Conservation (phyloP, 2,797 vertebrate genomes). For the Characodon lateralis region DNA sequence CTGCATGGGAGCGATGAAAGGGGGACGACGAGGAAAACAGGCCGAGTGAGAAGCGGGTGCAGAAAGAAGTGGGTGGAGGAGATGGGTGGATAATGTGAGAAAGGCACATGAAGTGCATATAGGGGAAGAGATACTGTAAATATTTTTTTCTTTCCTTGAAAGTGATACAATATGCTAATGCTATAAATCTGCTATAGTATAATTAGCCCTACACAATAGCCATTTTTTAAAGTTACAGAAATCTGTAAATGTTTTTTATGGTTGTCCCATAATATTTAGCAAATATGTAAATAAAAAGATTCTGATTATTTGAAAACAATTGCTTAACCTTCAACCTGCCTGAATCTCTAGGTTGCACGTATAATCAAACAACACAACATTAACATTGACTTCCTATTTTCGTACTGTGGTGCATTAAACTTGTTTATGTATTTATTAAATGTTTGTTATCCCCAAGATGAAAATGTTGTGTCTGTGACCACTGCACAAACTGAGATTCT, state of each 20-base stretch:
- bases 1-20: constrained; percentile 62
- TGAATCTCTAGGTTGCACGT: too few relatives aligned
- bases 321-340: not conserved
- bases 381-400: not conserved
- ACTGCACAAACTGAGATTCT: too few relatives aligned
- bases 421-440: too few relatives aligned
- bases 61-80: constrained; percentile 47
- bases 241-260: not conserved
- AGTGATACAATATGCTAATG: constrained; percentile 34
- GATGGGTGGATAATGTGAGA: constrained; percentile 49
- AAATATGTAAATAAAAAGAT: not conserved
- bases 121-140: constrained; percentile 36
- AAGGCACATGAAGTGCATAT: constrained; percentile 36
- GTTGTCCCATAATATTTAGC: not conserved
- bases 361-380: not conserved
- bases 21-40: constrained; percentile 44
- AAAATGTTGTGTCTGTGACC: too few relatives aligned
- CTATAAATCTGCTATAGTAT: constrained; percentile 21
- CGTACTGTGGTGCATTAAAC: too few relatives aligned
- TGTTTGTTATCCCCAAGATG: too few relatives aligned
- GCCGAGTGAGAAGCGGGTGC: constrained; percentile 21
- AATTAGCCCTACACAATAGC: not conserved
- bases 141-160: constrained; percentile 36
- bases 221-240: not conserved
- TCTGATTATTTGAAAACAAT: not conserved